Evolutionary conservation across 1,140 invertebrate genomes (phyloP).

Genomic region (Magallana gigas): DNA sequence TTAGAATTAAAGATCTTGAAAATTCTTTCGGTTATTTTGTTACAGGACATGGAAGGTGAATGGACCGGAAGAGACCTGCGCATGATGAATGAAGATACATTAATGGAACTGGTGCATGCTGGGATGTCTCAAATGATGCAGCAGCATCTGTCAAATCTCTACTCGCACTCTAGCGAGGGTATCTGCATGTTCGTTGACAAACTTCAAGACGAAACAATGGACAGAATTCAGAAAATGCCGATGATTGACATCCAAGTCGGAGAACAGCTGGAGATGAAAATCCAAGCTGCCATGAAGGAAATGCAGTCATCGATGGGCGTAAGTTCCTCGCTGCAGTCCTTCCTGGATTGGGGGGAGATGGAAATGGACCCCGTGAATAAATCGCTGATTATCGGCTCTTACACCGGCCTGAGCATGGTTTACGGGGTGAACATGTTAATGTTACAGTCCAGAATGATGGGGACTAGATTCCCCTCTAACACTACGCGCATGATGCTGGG

Average conservation of each 20-base stretch:
- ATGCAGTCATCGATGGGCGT: not conserved
- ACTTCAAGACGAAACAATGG: not conserved
- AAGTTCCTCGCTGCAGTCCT: not conserved
- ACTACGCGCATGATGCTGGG: not conserved
- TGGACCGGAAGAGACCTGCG: not conserved
- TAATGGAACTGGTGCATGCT: not conserved
- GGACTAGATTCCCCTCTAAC: not conserved
- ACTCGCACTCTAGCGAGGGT: not conserved
- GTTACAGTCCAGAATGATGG: not conserved
- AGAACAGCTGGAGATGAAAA: not conserved
- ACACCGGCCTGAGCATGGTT: not conserved
- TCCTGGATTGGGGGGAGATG: not conserved
- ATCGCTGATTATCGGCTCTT: not conserved
- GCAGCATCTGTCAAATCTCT: not conserved
- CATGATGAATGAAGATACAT: not conserved
- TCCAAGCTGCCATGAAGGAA: not conserved
- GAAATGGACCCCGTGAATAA: not conserved
- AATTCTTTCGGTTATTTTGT: not conserved
- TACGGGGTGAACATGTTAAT: not conserved
- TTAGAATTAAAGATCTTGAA: too few relatives aligned
- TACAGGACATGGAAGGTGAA: not conserved
- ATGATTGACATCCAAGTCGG: not conserved
- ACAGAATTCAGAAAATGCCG: not conserved
- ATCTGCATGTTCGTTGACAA: not conserved
- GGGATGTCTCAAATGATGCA: conserved; percentile 28